Base-by-base conservation (phyloP, 1,140 invertebrate species). In the Drosophila athabasca region DNA sequence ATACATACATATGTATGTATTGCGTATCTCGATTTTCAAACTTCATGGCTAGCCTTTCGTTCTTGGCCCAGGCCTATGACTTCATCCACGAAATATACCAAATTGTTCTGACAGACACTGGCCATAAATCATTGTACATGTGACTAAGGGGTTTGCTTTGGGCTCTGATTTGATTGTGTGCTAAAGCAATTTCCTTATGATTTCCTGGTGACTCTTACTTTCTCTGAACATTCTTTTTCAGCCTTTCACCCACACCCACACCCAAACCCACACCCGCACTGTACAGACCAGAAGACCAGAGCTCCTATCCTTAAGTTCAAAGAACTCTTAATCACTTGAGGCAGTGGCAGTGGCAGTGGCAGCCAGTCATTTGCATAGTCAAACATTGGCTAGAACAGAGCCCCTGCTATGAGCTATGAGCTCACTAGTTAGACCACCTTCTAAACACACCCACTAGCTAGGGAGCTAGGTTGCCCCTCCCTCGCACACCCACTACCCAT, bases 91-190 rank as follows among this genome's bases (percentile, higher is more conserved):
- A 64, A 60, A 48, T 44, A 60, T 49, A 46, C 55, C 70, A 76
- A 85, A 76, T 73, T 67, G 45, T 44, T 81, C 61, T 45, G 61
- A 67, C 50, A 73, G 61, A 70, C 82, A 77, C 60, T 53, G 31
- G 35, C 53, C 67, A 84, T 85, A 84, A 84, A 84, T 84, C 80
- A 87, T 69, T 67, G 67, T 66, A 67, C 45, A 35, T 35, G 31
- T 9, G 11, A 35, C 8, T 17, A 49, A 50, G 43, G 66, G 66
- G 57, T 69, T 69, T 68, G 64, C 68, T 58, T 68, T 44, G 64
- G 64, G 44, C 19, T 55, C 52, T 19, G 65, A 69, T 69, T 69
- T 68, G 57, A 69, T 69, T 49, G 52, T 68, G 66, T 69, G 66
- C 50, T 58, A 31, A 65, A 59, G 59, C 57, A 46, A 45, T 62